phyloP scores from a whole-genome alignment of 2,888 invertebrate species.

The Amiota minor region DNA sequence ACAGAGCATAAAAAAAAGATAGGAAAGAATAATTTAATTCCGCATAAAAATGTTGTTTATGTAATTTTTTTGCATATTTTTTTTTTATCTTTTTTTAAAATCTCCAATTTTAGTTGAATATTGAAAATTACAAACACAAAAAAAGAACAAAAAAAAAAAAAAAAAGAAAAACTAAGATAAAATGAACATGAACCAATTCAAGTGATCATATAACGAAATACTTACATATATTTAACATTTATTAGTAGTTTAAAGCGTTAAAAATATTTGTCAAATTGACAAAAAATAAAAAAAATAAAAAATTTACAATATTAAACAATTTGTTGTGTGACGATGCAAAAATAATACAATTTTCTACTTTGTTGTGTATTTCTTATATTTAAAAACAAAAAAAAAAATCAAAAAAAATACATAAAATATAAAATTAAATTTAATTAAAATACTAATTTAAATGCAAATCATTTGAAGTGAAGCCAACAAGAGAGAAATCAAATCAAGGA shows the following conservation, averaged over 20 bases:
- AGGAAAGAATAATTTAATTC: background rate
- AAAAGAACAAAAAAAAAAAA: no score
- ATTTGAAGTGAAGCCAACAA: no score
- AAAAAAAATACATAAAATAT: background rate
- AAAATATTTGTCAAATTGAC: background rate
- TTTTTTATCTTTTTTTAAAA: background rate
- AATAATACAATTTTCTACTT: conserved; percentile 9
- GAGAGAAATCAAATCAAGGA: no score
- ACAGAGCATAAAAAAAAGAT: background rate
- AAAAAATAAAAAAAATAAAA: background rate
- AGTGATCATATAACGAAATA: background rate
- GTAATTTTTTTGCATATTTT: background rate
- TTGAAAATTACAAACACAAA: no score
- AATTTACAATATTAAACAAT: background rate
- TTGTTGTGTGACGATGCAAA: background rate
- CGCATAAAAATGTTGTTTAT: background rate
- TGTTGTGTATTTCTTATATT: background rate
- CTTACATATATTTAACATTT: background rate
- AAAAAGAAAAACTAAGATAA: background rate
- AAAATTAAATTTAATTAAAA: conserved; percentile 6
- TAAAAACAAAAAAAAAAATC: no score
- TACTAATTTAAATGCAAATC: background rate
- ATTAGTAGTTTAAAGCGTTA: background rate
- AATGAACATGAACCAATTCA: background rate
- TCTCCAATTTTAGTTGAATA: no score